These are phyloP conservation scores for Chelonoidis abingdonii DNA, from an alignment of 2,113 vertebrate species.

Conservation along the genomic window DNA sequence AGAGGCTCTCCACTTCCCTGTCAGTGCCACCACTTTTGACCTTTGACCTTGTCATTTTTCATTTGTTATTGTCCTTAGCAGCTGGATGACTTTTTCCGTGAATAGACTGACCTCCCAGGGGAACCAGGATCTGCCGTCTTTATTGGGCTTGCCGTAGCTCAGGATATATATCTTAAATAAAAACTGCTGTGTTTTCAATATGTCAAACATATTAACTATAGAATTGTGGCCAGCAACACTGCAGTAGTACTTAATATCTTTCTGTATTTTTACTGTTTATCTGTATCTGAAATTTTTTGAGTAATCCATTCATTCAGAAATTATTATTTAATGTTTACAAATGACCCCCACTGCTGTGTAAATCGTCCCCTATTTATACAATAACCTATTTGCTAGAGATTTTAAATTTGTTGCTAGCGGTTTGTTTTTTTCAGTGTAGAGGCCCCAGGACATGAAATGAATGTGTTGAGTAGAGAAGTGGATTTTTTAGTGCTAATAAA, in stretches of 20 bases:
- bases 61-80: background rate
- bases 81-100: background rate
- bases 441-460: conserved; percentile 48
- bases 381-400: conserved; percentile 37
- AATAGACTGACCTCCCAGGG: fast-evolving
- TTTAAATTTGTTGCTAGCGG: conserved; percentile 49
- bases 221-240: background rate
- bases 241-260: background rate
- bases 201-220: conserved; percentile 3
- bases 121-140: background rate
- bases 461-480: conserved; percentile 25
- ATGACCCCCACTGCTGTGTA: conserved; percentile 40
- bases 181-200: background rate
- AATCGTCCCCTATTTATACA: conserved; percentile 38
- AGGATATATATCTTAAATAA: background rate
- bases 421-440: background rate
- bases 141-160: background rate
- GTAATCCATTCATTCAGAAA: conserved; percentile 41
- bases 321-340: conserved; percentile 40
- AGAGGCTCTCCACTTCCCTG: background rate
- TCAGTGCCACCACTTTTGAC: background rate
- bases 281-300: conserved; percentile 15
- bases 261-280: conserved; percentile 8
- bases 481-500: conserved; percentile 56
- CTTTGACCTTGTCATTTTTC: background rate